These are phyloP conservation scores for Ancistrus triradiatus DNA, from an alignment of 2,113 vertebrate genomes.

Conservation along the genomic window DNA sequence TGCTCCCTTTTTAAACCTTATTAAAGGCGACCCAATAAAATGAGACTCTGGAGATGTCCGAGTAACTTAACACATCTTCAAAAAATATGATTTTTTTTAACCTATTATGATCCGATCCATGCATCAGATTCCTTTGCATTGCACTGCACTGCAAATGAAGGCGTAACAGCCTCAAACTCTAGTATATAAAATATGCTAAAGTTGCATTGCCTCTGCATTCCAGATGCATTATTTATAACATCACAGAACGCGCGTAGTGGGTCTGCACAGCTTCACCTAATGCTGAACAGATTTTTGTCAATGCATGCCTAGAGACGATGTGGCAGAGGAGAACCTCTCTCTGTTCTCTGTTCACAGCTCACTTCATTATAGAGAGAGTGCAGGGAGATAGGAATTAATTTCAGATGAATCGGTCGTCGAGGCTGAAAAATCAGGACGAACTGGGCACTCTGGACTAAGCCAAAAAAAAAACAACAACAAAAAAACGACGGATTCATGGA, in stretches of 20 bases:
- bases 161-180: background rate
- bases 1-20: background rate
- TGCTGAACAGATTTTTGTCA: conserved; percentile 43
- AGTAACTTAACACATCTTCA: too few relatives aligned
- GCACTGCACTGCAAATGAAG: too few relatives aligned
- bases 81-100: background rate
- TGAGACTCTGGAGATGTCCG: too few relatives aligned
- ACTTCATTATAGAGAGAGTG: too few relatives aligned
- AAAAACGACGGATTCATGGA: too few relatives aligned
- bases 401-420: too few relatives aligned
- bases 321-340: conserved; percentile 28
- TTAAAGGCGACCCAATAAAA: background rate
- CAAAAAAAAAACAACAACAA: too few relatives aligned
- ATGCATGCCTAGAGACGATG: conserved; percentile 18
- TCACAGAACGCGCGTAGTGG: conserved; percentile 7
- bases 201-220: background rate
- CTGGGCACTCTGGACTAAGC: too few relatives aligned
- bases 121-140: background rate
- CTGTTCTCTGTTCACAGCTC: too few relatives aligned
- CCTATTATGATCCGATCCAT: background rate
- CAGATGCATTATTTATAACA: conserved; percentile 19
- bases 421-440: too few relatives aligned
- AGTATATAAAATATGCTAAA: background rate
- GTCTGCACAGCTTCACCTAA: conserved; percentile 22
- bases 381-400: too few relatives aligned